phyloP scores from a whole-genome alignment of 2,797 vertebrate species.

The Enteromius mattozi region DNA sequence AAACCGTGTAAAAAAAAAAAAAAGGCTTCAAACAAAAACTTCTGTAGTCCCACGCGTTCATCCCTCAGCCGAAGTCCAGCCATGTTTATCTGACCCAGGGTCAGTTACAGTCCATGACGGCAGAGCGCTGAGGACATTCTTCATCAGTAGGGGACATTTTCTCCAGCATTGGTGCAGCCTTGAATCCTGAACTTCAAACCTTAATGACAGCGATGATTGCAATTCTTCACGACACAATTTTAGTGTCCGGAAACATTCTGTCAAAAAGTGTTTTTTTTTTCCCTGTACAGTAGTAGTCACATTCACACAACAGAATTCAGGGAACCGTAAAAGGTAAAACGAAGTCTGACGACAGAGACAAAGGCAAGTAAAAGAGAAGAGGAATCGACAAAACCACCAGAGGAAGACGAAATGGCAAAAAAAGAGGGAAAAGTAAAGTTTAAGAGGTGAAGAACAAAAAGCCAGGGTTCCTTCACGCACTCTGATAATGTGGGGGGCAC shows the following conservation, averaged over 20 bases:
- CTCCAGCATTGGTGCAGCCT: slow-evolving; percentile 22
- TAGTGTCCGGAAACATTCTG: slow-evolving; percentile 37
- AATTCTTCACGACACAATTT: slow-evolving; percentile 59
- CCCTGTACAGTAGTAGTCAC: slow-evolving; percentile 79
- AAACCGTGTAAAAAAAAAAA: slow-evolving; percentile 6
- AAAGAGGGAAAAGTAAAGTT: not conserved
- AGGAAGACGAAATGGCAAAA: not conserved
- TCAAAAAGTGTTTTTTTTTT: slow-evolving; percentile 50
- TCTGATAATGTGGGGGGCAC: slow-evolving; percentile 71
- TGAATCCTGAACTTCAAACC: slow-evolving; percentile 11
- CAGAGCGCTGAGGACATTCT: slow-evolving; percentile 26
- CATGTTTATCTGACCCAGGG: slow-evolving; percentile 16
- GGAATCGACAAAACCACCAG: not conserved
- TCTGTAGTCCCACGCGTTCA: not conserved
- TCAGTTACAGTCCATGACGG: slow-evolving; percentile 14
- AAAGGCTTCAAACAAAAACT: slow-evolving; percentile 14
- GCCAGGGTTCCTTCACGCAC: slow-evolving; percentile 51
- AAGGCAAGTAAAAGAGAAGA: not conserved
- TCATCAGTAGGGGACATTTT: slow-evolving; percentile 33
- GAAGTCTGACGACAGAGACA: not conserved
- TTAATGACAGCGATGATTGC: slow-evolving; percentile 42
- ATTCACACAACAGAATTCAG: slow-evolving; percentile 64
- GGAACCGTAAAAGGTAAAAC: slow-evolving; percentile 1
- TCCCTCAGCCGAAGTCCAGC: not conserved
- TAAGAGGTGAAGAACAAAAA: slow-evolving; percentile 1